Evolutionary conservation across 53 echinoderm and acorn worm species (phyloP).

Genomic region (Hippasteria phrygiana): DNA sequence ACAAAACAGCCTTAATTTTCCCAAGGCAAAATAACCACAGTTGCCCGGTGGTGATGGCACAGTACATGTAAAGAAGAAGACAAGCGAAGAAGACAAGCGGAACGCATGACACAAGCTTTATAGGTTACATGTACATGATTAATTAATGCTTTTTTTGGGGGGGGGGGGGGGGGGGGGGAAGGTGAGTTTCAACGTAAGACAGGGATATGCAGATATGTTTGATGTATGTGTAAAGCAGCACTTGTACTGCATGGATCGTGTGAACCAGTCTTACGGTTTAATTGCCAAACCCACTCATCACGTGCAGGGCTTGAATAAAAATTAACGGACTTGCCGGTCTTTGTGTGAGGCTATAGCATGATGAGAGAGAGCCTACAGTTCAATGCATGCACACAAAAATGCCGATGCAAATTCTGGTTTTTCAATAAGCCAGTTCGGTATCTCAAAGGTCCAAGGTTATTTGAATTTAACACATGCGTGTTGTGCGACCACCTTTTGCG

Average conservation of each 20-base stretch:
- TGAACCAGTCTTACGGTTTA: neutral
- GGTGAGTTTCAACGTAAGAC: neutral
- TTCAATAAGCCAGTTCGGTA: too few relatives aligned
- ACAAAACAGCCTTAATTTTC: neutral
- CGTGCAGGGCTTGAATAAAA: neutral
- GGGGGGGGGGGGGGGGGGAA: neutral
- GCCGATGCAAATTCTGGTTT: too few relatives aligned
- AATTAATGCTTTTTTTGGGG: conserved; percentile 1
- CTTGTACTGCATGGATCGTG: neutral
- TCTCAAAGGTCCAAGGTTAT: too few relatives aligned
- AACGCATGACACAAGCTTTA: neutral
- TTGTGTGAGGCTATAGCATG: neutral
- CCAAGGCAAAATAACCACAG: neutral
- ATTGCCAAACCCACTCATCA: neutral
- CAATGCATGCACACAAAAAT: neutral
- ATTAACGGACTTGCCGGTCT: neutral
- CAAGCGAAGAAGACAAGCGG: neutral
- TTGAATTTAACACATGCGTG: too few relatives aligned
- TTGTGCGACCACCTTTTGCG: too few relatives aligned
- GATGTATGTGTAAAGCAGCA: neutral
- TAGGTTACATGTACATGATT: neutral
- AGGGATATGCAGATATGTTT: neutral
- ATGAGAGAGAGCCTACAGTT: neutral
- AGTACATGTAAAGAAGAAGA: neutral
- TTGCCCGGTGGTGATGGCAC: neutral